phyloP scores from a whole-genome alignment of 2,797 vertebrate genomes.

The Notolabrus celidotus region DNA sequence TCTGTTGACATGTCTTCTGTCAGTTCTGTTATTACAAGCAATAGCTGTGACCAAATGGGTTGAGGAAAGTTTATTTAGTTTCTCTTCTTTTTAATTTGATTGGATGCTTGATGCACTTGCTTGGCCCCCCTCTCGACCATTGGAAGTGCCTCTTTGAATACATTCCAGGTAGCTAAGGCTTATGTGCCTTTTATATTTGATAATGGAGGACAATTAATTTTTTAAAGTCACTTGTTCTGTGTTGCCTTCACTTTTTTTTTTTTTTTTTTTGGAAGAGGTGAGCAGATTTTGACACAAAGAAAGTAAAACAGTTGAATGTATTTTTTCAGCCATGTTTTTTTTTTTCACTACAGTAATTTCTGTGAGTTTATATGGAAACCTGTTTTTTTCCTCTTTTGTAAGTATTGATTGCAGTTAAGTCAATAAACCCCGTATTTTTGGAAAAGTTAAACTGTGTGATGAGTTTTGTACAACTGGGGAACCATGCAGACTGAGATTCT shows the following conservation, averaged over 20 bases:
- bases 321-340: constrained; percentile 90
- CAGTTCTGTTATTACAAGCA: constrained; percentile 70
- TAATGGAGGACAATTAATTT: constrained; percentile 67
- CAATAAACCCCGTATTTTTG: constrained; percentile 96
- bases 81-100: constrained; percentile 60
- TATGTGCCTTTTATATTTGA: constrained; percentile 86
- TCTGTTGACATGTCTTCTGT: constrained; percentile 35
- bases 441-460: constrained; percentile 74
- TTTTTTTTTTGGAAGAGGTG: constrained; percentile 74
- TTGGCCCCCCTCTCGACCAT: constrained; percentile 81
- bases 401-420: constrained; percentile 99
- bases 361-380: constrained; percentile 94
- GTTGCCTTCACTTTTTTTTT: constrained; percentile 83
- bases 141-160: constrained; percentile 92
- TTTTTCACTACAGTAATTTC: constrained; percentile 93
- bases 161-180: constrained; percentile 93
- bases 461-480: constrained; percentile 36
- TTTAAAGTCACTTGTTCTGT: constrained; percentile 86
- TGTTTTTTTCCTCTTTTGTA: constrained; percentile 91
- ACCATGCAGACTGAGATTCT: background rate
- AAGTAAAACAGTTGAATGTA: constrained; percentile 97
- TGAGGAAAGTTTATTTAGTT: constrained; percentile 65
- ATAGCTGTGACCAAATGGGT: constrained; percentile 86
- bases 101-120: constrained; percentile 78
- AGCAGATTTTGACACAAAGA: constrained; percentile 93